phyloP scores from a whole-genome alignment of 2,888 invertebrate genomes.

The Pandemis heparana region DNA sequence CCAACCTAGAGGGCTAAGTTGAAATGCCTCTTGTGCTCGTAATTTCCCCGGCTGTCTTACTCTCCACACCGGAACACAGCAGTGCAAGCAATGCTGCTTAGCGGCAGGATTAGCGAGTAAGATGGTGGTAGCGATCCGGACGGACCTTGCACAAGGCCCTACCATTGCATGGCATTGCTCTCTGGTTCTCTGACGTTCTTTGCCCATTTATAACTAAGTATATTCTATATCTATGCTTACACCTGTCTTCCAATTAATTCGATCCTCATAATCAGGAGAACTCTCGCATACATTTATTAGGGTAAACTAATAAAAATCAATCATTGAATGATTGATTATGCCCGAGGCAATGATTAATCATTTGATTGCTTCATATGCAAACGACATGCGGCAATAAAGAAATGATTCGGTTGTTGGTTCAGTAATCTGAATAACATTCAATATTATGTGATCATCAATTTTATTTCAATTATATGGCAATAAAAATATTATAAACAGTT shows the following conservation, averaged over 20 bases:
- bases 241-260: background rate
- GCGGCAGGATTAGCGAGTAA: too few species aligned
- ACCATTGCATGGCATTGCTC: too few species aligned
- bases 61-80: too few species aligned
- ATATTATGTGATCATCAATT: background rate
- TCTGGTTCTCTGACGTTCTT: too few species aligned
- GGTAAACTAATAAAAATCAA: conserved; percentile 19
- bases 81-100: too few species aligned
- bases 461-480: background rate
- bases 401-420: conserved; percentile 8
- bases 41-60: too few species aligned
- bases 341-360: conserved; percentile 12
- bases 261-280: background rate
- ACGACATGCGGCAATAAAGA: conserved; percentile 20
- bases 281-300: background rate
- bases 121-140: too few species aligned
- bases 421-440: background rate
- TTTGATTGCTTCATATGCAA: conserved; percentile 18
- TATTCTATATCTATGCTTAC: too few species aligned
- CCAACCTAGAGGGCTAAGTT: too few species aligned
- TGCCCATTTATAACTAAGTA: too few species aligned
- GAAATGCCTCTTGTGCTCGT: too few species aligned
- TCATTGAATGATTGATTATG: conserved; percentile 15
- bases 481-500: background rate
- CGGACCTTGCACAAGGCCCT: too few species aligned